Base-by-base conservation (phyloP, 2,113 vertebrate genomes). In the Dicrurus megarhynchus region DNA sequence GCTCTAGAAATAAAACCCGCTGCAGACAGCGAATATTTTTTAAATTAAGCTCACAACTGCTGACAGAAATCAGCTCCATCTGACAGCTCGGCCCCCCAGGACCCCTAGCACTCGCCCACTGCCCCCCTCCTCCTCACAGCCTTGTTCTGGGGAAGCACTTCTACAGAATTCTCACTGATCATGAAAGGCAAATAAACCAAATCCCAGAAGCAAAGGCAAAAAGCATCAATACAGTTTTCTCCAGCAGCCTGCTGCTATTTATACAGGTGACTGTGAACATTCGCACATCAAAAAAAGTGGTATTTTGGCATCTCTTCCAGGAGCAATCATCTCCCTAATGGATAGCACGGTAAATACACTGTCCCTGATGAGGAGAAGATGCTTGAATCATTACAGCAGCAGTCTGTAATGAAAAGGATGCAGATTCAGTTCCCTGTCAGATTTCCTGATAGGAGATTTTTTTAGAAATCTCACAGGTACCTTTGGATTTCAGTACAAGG, bases 291-390 rank as follows among this genome's bases (percentile, higher is more conserved):
- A 75, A 78, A 93, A 53, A 71, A 71, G 68, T 28, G 83, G 64
- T 87, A 84, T 93, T 96, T 90, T 94, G 90, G 93, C 92, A n/a
- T 78, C 57, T 93, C 93, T 94, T 96, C 69, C 80, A 96, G 90
- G 41, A 90, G 83, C 88, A 84, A 78, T 78, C 63, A 26, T 65
- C 64, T 96, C 90, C 88, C 92, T 81, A 75, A 91, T 57, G 91
- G 87, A 57, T 39, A 64, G 74, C 84, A 82, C 0, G 0, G 87
- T 77, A 96, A 97, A 97, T 94, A 91, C 2, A 4, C 57, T 73
- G 56, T 78, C 82, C 79, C 92, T 64, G 67, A 82, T 73, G 90
- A 90, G 69, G 67, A 35, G 41, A 80, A 86, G 88, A 84, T 61
- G 76, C 57, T 60, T 70, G 56, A 84, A 74, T 82, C 63, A 44